Percentiles rank a stretch among this genome's conserved stretches.
These are phyloP conservation scores for Habroteleia sp. DNA, from an alignment of 2,888 invertebrate genomes.

Conservation along the genomic window DNA sequence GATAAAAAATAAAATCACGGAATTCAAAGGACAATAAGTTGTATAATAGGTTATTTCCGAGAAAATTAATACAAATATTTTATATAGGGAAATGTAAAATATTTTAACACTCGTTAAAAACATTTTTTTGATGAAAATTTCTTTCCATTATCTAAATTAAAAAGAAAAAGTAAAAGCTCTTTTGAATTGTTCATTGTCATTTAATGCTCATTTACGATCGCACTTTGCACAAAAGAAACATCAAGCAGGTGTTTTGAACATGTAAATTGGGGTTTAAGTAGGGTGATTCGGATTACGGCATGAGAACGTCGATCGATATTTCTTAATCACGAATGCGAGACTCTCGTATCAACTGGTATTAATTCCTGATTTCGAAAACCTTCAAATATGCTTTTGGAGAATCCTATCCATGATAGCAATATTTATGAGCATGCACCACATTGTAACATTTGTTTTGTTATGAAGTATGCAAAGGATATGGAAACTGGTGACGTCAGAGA, in stretches of 20 bases:
- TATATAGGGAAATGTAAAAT: too few species aligned
- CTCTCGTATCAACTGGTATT: slow-evolving; percentile 27
- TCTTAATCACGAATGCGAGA: slow-evolving; percentile 46
- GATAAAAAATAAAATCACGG: too few species aligned
- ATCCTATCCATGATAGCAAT: slow-evolving; percentile 25
- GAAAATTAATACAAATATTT: too few species aligned
- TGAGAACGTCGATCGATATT: slow-evolving; percentile 48
- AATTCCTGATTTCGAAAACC: slow-evolving; percentile 32
- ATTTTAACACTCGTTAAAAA: too few species aligned
- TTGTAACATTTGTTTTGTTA: slow-evolving; percentile 9
- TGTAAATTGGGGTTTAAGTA: slow-evolving; percentile 45
- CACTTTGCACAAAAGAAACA: slow-evolving; percentile 20
- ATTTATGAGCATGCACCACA: slow-evolving; percentile 18
- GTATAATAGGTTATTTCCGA: too few species aligned
- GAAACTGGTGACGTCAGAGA: not conserved
- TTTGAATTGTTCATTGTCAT: slow-evolving; percentile 9
- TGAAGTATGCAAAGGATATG: slow-evolving; percentile 15
- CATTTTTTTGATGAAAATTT: too few species aligned
- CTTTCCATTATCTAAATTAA: too few species aligned
- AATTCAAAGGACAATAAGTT: too few species aligned
- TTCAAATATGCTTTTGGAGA: slow-evolving; percentile 18
- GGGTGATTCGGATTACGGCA: slow-evolving; percentile 45
- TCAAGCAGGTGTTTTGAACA: slow-evolving; percentile 23
- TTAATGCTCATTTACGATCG: slow-evolving; percentile 18
- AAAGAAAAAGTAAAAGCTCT: not conserved